phyloP scores from a whole-genome alignment of 2,113 vertebrate species.

The Hemicordylus capensis region DNA sequence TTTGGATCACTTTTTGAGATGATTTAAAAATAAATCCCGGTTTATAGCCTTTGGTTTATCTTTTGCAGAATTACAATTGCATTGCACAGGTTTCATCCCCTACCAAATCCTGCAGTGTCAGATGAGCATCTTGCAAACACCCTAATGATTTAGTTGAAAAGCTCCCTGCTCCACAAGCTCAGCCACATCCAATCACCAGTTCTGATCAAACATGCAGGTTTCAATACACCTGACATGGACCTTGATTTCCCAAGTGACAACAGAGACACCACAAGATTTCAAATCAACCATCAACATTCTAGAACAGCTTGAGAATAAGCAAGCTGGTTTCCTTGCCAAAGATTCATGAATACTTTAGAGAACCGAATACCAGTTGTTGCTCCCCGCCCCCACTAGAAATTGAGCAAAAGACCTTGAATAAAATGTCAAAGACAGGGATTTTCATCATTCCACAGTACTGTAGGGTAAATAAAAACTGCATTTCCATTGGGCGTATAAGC shows the following conservation, averaged over 20 bases:
- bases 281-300: conserved; percentile 42
- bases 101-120: conserved; percentile 29
- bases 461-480: conserved; percentile 11
- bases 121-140: conserved; percentile 30
- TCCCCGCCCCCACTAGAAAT: conserved; percentile 11
- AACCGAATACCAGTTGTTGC: conserved; percentile 22
- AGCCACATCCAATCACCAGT: conserved; percentile 43
- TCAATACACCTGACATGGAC: conserved; percentile 34
- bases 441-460: not conserved
- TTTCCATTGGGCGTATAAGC: not conserved
- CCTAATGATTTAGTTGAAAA: conserved; percentile 28
- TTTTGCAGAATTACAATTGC: conserved; percentile 3
- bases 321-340: conserved; percentile 41
- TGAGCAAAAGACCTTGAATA: conserved; percentile 29
- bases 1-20: not conserved
- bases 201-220: conserved; percentile 39
- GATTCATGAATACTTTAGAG: conserved; percentile 39
- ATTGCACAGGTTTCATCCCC: conserved; percentile 2
- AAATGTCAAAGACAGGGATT: not conserved
- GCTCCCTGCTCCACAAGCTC: not conserved
- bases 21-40: rapidly evolving
- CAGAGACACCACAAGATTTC: conserved; percentile 41
- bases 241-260: conserved; percentile 67
- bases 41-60: not conserved
- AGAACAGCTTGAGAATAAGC: conserved; percentile 49